Evolutionary conservation across 2,113 vertebrate species (phyloP), one percentile per base, ranked within the genome.

Genomic region (Ctenomys sociabilis): DNA sequence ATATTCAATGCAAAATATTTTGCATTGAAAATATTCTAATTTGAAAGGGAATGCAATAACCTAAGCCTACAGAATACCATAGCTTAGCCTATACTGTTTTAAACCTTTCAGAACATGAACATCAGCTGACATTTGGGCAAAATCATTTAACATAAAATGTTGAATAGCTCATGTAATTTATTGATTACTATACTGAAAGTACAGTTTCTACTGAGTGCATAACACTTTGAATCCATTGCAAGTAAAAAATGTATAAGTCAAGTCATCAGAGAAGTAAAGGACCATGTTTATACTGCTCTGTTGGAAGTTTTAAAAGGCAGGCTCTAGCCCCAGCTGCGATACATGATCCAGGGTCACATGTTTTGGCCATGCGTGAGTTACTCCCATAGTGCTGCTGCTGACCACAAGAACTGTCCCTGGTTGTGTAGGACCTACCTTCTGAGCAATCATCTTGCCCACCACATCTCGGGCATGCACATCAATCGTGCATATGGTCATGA

Each of bases 401-500:
- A 75, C 35, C 64, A 45, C 63, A 14, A 64, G 12, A 7, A 43
- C 63, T 22, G 11, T 5, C 43, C 4, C 24, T n/a, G 5, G 1
- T 5, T 24, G 24, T 11, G 13, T 3, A 12, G 35, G 61, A 93
- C 98, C 88, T 88, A 99, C 99, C 99, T 99, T 99, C 95, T 99
- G 99, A 2, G 98, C 88, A 7, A 99, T 98, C 98, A 99, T 99
- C 98, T 99, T 99, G 19, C 99, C 98, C 84, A 99, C 99, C 96
- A 99, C 99, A 0, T 99, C 99, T 88, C 99, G 99, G 49, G 99
- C 99, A 0, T 99, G 99, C 63, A 99, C 99, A 0, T 99, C 99
- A 0, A 99, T 99, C 93, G 99, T 99, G 95, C 99, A 99, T 96
- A 99, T 98, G 97, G 99, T 99, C 99, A 99, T 99, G 97, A 99